Conservation (phyloP, 2,113 vertebrate species). For the Sula dactylatra region DNA sequence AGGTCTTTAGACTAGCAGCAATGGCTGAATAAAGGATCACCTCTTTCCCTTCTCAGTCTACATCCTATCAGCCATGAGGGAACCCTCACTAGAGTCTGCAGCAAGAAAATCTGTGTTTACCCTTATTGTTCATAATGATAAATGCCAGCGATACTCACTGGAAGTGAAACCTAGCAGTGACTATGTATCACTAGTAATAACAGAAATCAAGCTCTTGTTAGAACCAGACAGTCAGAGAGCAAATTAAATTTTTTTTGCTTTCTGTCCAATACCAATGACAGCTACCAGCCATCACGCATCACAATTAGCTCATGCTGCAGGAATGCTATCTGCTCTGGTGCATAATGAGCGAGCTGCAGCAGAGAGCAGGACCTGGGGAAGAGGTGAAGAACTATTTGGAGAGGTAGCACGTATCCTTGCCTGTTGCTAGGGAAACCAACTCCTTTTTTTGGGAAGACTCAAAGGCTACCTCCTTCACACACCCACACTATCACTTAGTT, state of each 20-base stretch:
- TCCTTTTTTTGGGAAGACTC: not conserved
- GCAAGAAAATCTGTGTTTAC: not conserved
- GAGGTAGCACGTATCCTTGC: not conserved
- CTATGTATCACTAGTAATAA: slow-evolving; percentile 19
- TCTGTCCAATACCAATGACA: slow-evolving; percentile 16
- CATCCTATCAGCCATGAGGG: not conserved
- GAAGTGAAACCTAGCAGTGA: slow-evolving; percentile 16
- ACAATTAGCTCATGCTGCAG: slow-evolving; percentile 3
- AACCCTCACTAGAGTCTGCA: not conserved
- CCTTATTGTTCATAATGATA: not conserved
- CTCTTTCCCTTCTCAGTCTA: not conserved
- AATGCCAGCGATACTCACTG: not conserved
- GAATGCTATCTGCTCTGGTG: not conserved
- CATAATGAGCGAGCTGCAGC: not conserved
- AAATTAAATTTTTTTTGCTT: slow-evolving; percentile 20
- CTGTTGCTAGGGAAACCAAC: slow-evolving; percentile 40
- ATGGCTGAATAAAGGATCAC: not conserved
- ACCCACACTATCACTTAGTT: not conserved
- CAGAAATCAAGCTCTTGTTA: slow-evolving; percentile 42
- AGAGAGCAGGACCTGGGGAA: not conserved
- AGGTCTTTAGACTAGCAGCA: not conserved
- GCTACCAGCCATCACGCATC: not conserved
- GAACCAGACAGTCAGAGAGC: slow-evolving; percentile 14
- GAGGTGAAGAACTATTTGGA: not conserved
- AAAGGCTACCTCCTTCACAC: not conserved